These are phyloP conservation scores for Chiroxiphia lanceolata DNA, from an alignment of 2,797 vertebrate species.

Conservation along the genomic window DNA sequence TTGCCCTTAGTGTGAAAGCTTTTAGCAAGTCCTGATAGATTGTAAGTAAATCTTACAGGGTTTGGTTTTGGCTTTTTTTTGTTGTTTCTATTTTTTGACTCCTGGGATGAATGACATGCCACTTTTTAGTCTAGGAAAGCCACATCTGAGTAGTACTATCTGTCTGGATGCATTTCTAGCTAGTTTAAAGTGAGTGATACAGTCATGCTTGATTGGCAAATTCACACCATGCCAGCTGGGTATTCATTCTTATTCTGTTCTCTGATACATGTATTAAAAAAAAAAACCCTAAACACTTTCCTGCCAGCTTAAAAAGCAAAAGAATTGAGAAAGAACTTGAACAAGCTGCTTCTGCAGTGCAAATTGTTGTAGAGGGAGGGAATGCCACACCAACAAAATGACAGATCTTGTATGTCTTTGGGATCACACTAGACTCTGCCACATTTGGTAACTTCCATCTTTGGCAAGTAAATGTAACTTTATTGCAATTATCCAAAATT, in stretches of 20 bases:
- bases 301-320: slow-evolving; percentile 17
- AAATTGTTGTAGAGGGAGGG: not conserved
- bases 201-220: slow-evolving; percentile 43
- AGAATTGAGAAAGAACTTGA: not conserved
- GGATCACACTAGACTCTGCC: not conserved
- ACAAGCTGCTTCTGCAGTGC: not conserved
- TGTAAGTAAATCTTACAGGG: not conserved
- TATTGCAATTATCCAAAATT: not conserved
- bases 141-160: not conserved
- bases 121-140: slow-evolving; percentile 1
- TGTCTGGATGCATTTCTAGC: slow-evolving; percentile 1
- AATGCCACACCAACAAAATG: not conserved
- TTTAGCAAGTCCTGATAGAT: not conserved
- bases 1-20: not conserved
- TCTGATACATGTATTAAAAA: slow-evolving; percentile 18
- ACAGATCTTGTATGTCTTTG: slow-evolving; percentile 8
- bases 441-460: not conserved
- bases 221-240: slow-evolving; percentile 50
- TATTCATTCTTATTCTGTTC: slow-evolving; percentile 48
- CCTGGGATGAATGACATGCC: not conserved
- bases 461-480: not conserved
- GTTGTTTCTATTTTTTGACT: not conserved
- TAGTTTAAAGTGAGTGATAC: slow-evolving; percentile 7
- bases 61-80: not conserved
- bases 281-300: not conserved